These are phyloP conservation scores for Sycophila sp. DNA, from an alignment of 1,140 invertebrate genomes.

Conservation along the genomic window DNA sequence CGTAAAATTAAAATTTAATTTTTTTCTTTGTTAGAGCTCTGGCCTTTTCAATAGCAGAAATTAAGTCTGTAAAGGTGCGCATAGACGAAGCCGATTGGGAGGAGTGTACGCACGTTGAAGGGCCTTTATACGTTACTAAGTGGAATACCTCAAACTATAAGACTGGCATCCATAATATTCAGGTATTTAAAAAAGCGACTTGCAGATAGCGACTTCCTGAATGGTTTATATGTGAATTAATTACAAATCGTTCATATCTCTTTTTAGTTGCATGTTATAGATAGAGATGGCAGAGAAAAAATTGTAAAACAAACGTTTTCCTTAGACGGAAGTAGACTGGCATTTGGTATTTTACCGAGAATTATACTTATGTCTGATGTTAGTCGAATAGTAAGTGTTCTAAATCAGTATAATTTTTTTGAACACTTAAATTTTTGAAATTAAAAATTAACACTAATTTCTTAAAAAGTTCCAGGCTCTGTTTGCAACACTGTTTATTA, in stretches of 20 bases:
- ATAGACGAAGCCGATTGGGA: conserved; percentile 75
- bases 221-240: not conserved
- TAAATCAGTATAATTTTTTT: not conserved
- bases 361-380: conserved; percentile 81
- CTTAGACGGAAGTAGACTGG: conserved; percentile 75
- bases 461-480: conserved; percentile 81
- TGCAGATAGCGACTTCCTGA: too few species aligned
- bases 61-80: conserved; percentile 72
- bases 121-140: conserved; percentile 76
- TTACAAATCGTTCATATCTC: not conserved
- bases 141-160: conserved; percentile 78
- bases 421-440: not conserved
- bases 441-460: too few species aligned
- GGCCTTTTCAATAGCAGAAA: conserved; percentile 76
- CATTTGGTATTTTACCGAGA: conserved; percentile 75
- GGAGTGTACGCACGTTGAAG: conserved; percentile 69
- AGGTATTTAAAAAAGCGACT: conserved; percentile 62
- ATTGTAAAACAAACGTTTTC: conserved; percentile 78
- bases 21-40: conserved; percentile 69
- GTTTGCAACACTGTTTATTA: conserved; percentile 71
- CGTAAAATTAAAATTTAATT: not conserved
- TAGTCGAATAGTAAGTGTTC: conserved; percentile 74
- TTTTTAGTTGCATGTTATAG: conserved; percentile 71
- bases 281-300: conserved; percentile 70
- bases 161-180: conserved; percentile 76